These are phyloP conservation scores for Holothuria glaberrima DNA, from an alignment of 35 echinoderm and acorn worm genomes.

Conservation along the genomic window DNA sequence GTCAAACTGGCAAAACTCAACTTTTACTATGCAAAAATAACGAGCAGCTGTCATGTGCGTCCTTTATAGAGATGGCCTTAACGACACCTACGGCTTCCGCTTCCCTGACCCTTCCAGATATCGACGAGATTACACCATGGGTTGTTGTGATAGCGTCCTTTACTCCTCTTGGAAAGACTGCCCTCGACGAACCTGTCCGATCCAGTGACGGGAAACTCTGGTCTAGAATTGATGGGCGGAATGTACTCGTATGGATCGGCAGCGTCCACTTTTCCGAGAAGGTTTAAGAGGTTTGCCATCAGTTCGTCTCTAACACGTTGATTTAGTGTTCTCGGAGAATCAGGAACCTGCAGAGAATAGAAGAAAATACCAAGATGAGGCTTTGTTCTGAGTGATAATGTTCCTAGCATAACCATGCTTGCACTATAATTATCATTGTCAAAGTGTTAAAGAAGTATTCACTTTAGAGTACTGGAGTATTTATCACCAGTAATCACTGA, in stretches of 20 bases:
- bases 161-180: constrained; percentile 53
- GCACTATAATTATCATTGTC: no score
- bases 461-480: no score
- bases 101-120: constrained; percentile 48
- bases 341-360: background rate
- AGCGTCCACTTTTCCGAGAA: constrained; percentile 20
- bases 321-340: constrained; percentile 14
- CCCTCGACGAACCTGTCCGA: constrained; percentile 12
- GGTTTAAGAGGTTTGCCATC: constrained; percentile 27
- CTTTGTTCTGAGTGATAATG: no score
- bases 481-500: no score
- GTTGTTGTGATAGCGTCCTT: background rate
- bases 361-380: background rate
- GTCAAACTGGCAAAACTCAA: background rate
- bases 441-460: no score
- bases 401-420: no score
- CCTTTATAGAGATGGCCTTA: background rate
- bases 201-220: background rate
- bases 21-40: constrained; percentile 10
- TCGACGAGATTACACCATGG: constrained; percentile 39
- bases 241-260: constrained; percentile 38
- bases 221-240: constrained; percentile 38
- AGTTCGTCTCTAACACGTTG: constrained; percentile 40
- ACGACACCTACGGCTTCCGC: background rate
- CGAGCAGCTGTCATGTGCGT: background rate